phyloP scores from a whole-genome alignment of 2,797 vertebrate species.

The Ataeniobius toweri region DNA sequence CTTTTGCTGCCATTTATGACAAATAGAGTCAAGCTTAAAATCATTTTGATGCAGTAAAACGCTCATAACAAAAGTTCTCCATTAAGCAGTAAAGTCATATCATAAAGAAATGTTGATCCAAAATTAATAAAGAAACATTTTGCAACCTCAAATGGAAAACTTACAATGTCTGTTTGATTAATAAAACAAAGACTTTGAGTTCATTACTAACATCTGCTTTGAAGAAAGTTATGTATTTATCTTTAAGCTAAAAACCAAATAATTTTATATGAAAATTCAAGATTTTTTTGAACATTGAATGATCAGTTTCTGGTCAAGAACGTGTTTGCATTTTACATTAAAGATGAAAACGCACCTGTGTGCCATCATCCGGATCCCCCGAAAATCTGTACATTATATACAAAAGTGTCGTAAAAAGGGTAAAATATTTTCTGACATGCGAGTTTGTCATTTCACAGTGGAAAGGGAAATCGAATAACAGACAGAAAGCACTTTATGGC shows the following conservation, averaged over 20 bases:
- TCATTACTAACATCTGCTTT: neutral
- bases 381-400: conserved; percentile 25
- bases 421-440: conserved; percentile 6
- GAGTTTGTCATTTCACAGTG: neutral
- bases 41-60: neutral
- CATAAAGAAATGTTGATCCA: neutral
- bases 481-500: conserved; percentile 9
- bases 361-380: conserved; percentile 61
- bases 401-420: conserved; percentile 31
- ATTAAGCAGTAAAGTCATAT: neutral
- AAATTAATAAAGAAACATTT: neutral
- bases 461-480: neutral
- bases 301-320: neutral
- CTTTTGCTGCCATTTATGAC: neutral
- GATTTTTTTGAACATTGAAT: neutral
- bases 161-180: neutral
- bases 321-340: conserved; percentile 65
- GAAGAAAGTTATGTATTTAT: neutral
- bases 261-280: neutral
- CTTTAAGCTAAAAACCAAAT: neutral
- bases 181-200: neutral
- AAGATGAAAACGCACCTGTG: conserved; percentile 52
- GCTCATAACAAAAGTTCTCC: neutral
- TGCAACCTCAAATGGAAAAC: neutral
- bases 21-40: neutral